Percentiles rank a stretch among this genome's conserved stretches.
Conservation (phyloP, 2,888 invertebrate species). For the Xylota segnis region DNA sequence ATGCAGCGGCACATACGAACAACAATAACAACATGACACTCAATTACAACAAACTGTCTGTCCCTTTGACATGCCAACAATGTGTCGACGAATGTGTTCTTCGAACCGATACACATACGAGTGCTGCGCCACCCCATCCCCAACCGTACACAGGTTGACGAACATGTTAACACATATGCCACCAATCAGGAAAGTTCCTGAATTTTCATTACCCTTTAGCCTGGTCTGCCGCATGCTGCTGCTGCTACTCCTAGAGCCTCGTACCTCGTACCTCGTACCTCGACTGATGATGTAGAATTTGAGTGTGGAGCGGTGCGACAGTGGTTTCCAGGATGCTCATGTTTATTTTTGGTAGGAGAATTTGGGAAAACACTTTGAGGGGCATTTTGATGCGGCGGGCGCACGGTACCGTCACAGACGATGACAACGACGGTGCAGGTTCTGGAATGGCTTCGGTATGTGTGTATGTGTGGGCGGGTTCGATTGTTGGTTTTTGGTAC, state of each 20-base stretch:
- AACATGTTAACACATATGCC: conserved; percentile 76
- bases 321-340: conserved; percentile 61
- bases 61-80: conserved; percentile 73
- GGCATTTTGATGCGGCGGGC: conserved; percentile 45
- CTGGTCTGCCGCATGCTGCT: conserved; percentile 68
- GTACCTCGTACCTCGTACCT: no score
- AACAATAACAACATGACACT: conserved; percentile 75
- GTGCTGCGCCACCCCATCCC: not conserved
- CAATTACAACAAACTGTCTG: conserved; percentile 77
- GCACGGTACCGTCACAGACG: not conserved
- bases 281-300: conserved; percentile 43
- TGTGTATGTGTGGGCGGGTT: not conserved
- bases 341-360: conserved; percentile 69
- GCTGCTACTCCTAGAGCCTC: not conserved
- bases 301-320: conserved; percentile 15
- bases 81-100: conserved; percentile 68
- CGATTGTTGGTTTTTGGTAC: conserved; percentile 67
- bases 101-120: conserved; percentile 13
- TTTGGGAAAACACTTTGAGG: conserved; percentile 68
- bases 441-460: conserved; percentile 3
- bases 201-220: conserved; percentile 75
- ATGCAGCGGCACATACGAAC: conserved; percentile 55
- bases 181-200: conserved; percentile 76
- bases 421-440: conserved; percentile 19
- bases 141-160: conserved; percentile 62